Percentiles rank a stretch among this genome's conserved stretches.
These are phyloP conservation scores for Drosophila cognata DNA, from an alignment of 2,888 invertebrate genomes.

Conservation along the genomic window DNA sequence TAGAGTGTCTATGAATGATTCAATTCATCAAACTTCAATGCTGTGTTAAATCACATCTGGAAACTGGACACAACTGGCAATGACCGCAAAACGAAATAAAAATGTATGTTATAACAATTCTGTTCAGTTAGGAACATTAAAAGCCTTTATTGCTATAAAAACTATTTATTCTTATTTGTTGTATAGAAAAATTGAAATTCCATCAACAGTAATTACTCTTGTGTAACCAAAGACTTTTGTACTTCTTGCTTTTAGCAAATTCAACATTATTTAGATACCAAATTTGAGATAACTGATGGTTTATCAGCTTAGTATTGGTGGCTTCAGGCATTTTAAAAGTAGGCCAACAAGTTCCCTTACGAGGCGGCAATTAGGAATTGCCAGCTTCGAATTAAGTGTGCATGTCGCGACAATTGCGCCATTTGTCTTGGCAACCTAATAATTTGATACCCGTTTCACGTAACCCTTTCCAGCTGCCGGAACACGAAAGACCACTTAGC, in stretches of 20 bases:
- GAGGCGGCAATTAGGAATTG: conserved; percentile 17
- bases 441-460: conserved; percentile 34
- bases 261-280: neutral
- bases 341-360: neutral
- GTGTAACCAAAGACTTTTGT: neutral
- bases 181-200: neutral
- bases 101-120: neutral
- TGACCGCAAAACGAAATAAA: neutral
- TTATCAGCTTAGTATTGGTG: neutral
- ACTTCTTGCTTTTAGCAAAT: neutral
- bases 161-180: neutral
- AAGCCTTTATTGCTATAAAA: neutral
- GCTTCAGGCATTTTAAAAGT: neutral
- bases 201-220: neutral
- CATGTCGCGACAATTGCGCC: conserved; percentile 26
- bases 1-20: conserved; percentile 7
- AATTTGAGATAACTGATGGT: neutral
- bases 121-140: neutral
- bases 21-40: conserved; percentile 13
- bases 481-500: conserved; percentile 23
- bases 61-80: neutral
- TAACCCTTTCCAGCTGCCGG: conserved; percentile 9
- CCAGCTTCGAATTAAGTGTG: conserved; percentile 25
- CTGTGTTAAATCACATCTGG: neutral
- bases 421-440: conserved; percentile 35